Base-by-base conservation (phyloP, 2,888 invertebrate species). In the Platypus cylindrus region DNA sequence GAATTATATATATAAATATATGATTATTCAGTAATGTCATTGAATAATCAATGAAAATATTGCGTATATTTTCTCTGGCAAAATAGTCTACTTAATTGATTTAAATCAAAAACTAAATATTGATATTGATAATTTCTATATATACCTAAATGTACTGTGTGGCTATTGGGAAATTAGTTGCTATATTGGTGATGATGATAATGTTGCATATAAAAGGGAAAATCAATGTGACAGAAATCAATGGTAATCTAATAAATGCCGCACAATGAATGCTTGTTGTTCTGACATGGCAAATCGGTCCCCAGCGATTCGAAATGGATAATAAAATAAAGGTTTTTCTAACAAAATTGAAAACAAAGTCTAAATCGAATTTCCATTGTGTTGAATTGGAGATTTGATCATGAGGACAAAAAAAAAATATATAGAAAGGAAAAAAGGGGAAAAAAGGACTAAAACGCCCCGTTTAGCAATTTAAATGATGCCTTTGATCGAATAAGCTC, bases 401-500 rank as follows among this genome's bases (percentile, higher is more conserved):
- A n/a, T n/a, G n/a, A n/a, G n/a, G n/a, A n/a, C n/a, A n/a, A n/a
- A n/a, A n/a, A n/a, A n/a, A n/a, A n/a, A n/a, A n/a, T n/a, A n/a
- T n/a, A n/a, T n/a, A n/a, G n/a, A n/a, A n/a, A n/a, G n/a, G n/a
- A n/a, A n/a, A n/a, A n/a, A n/a, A n/a, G 54, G 53, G 58, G 57
- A 57, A 57, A 47, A 59, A 59, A 56, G 54, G 8, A 11, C 57
- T 57, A 60, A 59, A 60, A 58, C 57, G 57, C 58, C 59, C 57
- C 56, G 58, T 59, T 59, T 58, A 58, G 60, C 58, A 59, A 60
- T 60, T 59, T 59, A 58, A 60, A 60, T 60, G 58, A 60, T 56
- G 53, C 49, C 50, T 52, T 48, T 52, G 52, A 56, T 54, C 50
- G 49, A 50, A 53, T 48, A 49, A 48, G 47, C 53, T 51, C 48